Evolutionary conservation across 2,888 invertebrate species (phyloP), one percentile per base, ranked within the genome.

Genomic region (Xanthia togata): DNA sequence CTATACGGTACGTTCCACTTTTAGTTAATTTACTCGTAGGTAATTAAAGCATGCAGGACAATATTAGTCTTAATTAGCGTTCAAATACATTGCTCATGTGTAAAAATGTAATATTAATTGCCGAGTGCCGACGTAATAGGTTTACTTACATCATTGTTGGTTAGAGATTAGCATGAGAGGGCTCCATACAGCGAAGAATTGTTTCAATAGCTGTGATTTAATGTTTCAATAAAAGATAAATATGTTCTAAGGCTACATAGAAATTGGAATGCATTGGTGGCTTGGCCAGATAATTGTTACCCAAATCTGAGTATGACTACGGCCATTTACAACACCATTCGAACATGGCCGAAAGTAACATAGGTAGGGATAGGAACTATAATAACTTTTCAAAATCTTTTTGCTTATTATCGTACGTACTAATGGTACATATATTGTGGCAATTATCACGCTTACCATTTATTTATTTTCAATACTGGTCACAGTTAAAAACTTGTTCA

Each of bases 11-110:
- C 35, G 41, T 53, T 76, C 17, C 63, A 73, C 55, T 50, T 63
- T 67, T 20, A 41, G 26, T 41, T 4, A 75, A 72, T 71, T 81
- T n/a, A n/a, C 53, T 14, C 23, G 41, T 47, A 74, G 31, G 31
- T 68, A 64, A 68, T 76, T 76, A 83, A 55, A 50, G 55, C 86
- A 50, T 87, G 74, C 53, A 80, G 59, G n/a, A 53, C 20, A 55
- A 3, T 12, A 80, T 87, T 87, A 87, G 80, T 79, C 70, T 57
- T 87, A 87, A 87, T 87, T 83, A 82, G 76, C 63, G 44, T 53
- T 69, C 11, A 64, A 50, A 31, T 50, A 44, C 44, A 12, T 12
- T 44, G 38, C 31, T 41, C 38, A n/a, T 35, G 67, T 20, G 67
- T 44, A 47, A 62, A 78, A 65, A 57, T 50, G 1, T 47, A 41